Percentiles rank a stretch among this genome's conserved stretches.
Conservation (phyloP, 2,888 invertebrate species). For the Acleris holmiana region DNA sequence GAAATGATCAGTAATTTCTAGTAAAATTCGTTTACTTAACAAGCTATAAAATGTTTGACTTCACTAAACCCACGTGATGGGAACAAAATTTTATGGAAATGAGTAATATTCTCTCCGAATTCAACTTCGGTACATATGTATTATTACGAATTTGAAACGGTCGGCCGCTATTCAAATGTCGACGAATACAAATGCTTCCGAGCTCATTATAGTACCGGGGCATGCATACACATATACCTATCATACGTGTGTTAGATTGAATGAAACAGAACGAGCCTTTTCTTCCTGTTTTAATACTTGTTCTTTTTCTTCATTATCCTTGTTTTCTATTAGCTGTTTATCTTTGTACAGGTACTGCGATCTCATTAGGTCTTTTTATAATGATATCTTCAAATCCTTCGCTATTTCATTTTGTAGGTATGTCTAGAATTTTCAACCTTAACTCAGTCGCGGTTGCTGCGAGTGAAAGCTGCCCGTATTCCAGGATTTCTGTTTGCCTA, state of each 20-base stretch:
- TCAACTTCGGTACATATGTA: constrained; percentile 45
- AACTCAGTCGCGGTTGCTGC: constrained; percentile 1
- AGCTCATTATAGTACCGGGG: constrained; percentile 51
- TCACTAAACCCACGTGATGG: constrained; percentile 26
- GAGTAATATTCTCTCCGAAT: constrained; percentile 42
- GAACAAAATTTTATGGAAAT: constrained; percentile 49
- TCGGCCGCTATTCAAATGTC: constrained; percentile 54
- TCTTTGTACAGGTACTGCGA: constrained; percentile 18
- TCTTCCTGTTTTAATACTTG: constrained; percentile 30
- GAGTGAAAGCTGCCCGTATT: constrained; percentile 7
- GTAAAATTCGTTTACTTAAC: background rate
- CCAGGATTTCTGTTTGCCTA: constrained; percentile 29
- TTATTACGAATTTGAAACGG: constrained; percentile 51
- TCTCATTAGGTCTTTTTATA: constrained; percentile 9
- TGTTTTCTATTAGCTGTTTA: constrained; percentile 19
- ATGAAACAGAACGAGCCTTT: constrained; percentile 34
- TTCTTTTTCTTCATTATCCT: constrained; percentile 30
- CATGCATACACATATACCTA: constrained; percentile 35
- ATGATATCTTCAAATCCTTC: background rate
- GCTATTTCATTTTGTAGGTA: background rate
- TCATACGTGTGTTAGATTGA: constrained; percentile 34
- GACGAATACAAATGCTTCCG: constrained; percentile 53
- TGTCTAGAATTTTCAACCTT: constrained; percentile 6
- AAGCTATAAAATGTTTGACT: constrained; percentile 20
- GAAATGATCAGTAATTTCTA: constrained; percentile 11